phyloP scores from a whole-genome alignment of 2,797 vertebrate genomes.

The Glossophaga mutica region DNA sequence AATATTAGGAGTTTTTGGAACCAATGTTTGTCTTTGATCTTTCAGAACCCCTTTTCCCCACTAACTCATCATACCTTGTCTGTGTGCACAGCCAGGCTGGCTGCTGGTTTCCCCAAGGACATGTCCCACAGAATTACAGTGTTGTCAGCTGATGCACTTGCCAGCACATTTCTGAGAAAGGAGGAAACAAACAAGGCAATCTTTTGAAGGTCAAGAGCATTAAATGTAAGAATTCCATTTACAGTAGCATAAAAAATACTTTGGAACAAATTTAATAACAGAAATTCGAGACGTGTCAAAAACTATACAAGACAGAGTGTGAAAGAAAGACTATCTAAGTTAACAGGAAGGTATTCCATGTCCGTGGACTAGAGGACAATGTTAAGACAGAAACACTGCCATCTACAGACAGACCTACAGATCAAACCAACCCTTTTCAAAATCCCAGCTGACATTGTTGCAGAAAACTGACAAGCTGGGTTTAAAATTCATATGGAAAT shows the following conservation, averaged over 20 bases:
- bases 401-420: neutral
- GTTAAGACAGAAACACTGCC: neutral
- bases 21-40: neutral
- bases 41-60: neutral
- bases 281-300: neutral
- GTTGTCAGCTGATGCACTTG: slow-evolving; percentile 94
- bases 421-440: neutral
- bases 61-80: slow-evolving; percentile 88
- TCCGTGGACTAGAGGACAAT: neutral
- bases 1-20: neutral
- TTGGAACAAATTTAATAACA: neutral
- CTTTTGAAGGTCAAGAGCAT: neutral
- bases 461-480: neutral
- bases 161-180: slow-evolving; percentile 91
- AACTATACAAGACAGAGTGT: neutral
- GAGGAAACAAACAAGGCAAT: neutral
- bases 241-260: neutral
- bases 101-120: slow-evolving; percentile 89
- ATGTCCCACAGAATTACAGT: slow-evolving; percentile 95
- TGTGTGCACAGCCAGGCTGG: slow-evolving; percentile 88
- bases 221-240: neutral
- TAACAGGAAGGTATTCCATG: neutral
- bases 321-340: neutral
- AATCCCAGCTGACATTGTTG: neutral
- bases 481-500: neutral